phyloP scores from a whole-genome alignment of 2,888 invertebrate genomes.

The Sarcophaga rosellei region DNA sequence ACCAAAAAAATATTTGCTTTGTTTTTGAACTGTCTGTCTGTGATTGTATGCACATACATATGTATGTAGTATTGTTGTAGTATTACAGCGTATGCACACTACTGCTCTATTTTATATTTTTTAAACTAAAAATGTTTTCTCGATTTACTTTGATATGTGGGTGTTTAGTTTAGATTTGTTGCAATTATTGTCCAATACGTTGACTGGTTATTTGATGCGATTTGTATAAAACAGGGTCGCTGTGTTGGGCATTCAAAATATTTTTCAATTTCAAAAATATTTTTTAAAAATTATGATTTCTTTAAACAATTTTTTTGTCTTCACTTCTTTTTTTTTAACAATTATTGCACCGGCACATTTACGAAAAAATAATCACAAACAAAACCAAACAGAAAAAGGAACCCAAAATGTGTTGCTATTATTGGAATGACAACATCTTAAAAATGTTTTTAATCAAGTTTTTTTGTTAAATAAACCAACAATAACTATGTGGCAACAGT shows the following conservation, averaged over 20 bases:
- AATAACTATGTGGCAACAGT: conserved; percentile 31
- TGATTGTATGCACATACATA: not conserved
- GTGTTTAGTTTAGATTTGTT: conserved; percentile 37
- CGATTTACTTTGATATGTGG: conserved; percentile 48
- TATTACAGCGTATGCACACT: conserved; percentile 25
- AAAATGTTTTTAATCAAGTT: conserved; percentile 46
- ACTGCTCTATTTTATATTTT: conserved; percentile 55
- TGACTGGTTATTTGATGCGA: conserved; percentile 3
- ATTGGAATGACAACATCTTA: conserved; percentile 51
- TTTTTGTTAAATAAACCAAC: conserved; percentile 26
- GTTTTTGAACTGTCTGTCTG: not conserved
- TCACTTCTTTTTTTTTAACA: not conserved
- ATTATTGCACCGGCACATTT: conserved; percentile 27
- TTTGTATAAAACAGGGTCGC: conserved; percentile 6
- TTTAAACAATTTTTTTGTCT: not conserved
- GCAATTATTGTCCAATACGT: conserved; percentile 40
- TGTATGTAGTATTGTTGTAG: conserved; percentile 13
- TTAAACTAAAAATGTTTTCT: conserved; percentile 24
- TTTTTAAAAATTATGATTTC: conserved; percentile 47
- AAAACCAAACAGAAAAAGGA: no score
- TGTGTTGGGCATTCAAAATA: conserved; percentile 7
- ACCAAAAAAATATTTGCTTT: not conserved
- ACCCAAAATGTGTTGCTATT: conserved; percentile 2
- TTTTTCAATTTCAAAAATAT: conserved; percentile 56
- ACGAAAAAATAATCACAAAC: conserved; percentile 3